Percentiles rank a stretch among this genome's conserved stretches.
These are phyloP conservation scores for Cremastobaeus sp. DNA, from an alignment of 2,888 invertebrate genomes.

Conservation along the genomic window DNA sequence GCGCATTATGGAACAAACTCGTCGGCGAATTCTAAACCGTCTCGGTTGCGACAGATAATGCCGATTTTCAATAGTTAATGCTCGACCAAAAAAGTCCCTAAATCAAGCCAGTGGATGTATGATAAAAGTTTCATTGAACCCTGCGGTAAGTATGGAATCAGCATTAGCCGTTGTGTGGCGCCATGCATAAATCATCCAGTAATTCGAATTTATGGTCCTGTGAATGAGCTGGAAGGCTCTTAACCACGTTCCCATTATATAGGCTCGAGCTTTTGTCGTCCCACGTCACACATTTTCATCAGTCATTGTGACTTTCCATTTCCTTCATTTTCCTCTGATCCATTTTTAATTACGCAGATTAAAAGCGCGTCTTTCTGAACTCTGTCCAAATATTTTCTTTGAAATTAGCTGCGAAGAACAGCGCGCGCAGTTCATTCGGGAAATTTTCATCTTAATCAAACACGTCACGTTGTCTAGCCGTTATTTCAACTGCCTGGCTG, in stretches of 20 bases:
- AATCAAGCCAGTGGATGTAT: conserved; percentile 12
- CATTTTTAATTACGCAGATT: background rate
- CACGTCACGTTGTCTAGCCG: no score
- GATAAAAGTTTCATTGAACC: conserved; percentile 49
- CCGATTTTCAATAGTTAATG: conserved; percentile 15
- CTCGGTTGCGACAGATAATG: background rate
- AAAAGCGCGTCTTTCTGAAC: no score
- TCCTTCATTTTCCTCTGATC: background rate
- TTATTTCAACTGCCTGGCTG: background rate
- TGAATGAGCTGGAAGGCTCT: conserved; percentile 34
- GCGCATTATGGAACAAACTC: no score
- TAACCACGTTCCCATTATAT: conserved; percentile 31
- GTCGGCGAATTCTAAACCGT: no score
- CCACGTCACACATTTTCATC: conserved; percentile 29
- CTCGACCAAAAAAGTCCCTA: conserved; percentile 16
- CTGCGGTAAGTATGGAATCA: conserved; percentile 33
- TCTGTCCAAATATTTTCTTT: no score
- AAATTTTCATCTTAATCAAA: conserved; percentile 1
- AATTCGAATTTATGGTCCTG: conserved; percentile 50
- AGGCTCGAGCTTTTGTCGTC: conserved; percentile 17
- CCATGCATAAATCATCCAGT: conserved; percentile 46
- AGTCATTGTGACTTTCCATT: conserved; percentile 20
- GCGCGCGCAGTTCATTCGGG: no score
- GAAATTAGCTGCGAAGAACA: no score
- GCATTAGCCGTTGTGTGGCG: conserved; percentile 34